Base-by-base conservation (phyloP, 1,140 invertebrate species). In the Thereuonema tuberculata region DNA sequence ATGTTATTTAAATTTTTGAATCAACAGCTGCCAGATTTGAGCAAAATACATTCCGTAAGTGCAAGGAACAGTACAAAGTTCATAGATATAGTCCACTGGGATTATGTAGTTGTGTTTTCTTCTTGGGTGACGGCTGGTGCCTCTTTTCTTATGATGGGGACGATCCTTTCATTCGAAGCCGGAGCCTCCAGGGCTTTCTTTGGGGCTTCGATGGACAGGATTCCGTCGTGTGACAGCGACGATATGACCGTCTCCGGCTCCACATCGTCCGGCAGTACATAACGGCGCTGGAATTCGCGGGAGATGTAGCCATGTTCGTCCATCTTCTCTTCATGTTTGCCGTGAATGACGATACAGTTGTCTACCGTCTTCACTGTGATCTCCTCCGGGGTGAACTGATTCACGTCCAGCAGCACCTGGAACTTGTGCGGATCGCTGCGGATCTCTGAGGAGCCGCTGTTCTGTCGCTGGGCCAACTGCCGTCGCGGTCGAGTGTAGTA, bases 301-400 rank as follows among this genome's bases (percentile, higher is more conserved):
- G 79, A 77, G 14, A 82, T 75, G 55, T 75, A 77, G 12, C 83
- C 81, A 70, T 84, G 78, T 61, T 87, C 82, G 67, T 89, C 85
- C 65, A 82, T 80, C 66, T 83, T 86, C 68, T 89, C 85, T 70
- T 89, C 85, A 69, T 92, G 87, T 72, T 86, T 87, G 1, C 84
- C 88, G 69, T 87, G 82, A 1, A 92, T 82, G 5, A 88, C 74
- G 15, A 93, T 80, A 58, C 75, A 80, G 69, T 85, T 85, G 66
- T 87, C 87, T 17, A 82, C 77, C 0, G 87, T 86, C 72, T 90
- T 93, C 0, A 94, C 88, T n/a, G 81, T 84, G 46, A 94, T 85
- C 75, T 92, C 87, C 59, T 90, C 84, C 0, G 87, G 86, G 15
- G 81, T 75, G 72, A 89, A 90, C 67, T 93, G 86, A 64, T 89